These are phyloP conservation scores for Lepidothrix coronata DNA, from an alignment of 2,113 vertebrate species.

Conservation along the genomic window DNA sequence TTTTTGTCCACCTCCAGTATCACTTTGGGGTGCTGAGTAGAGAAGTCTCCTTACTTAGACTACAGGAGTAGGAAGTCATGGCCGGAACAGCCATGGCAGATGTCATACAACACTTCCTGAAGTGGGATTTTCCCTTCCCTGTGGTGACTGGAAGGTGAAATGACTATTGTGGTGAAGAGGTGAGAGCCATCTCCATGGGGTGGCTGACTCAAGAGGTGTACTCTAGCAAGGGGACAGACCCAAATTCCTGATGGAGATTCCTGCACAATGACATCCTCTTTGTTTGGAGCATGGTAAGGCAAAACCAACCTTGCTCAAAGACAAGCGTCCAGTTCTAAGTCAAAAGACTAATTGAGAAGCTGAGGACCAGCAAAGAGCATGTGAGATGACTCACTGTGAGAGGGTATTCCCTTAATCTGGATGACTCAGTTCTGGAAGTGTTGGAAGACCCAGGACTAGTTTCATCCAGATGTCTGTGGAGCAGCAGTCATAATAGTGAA, in stretches of 20 bases:
- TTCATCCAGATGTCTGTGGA: neutral
- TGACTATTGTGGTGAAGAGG: accelerated
- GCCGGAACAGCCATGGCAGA: accelerated
- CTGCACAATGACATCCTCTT: neutral
- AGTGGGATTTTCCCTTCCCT: neutral
- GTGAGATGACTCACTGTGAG: neutral
- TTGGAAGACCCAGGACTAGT: neutral
- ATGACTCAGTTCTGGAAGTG: neutral
- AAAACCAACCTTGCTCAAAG: neutral
- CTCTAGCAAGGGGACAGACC: neutral
- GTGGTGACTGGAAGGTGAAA: neutral
- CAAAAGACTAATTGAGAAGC: neutral
- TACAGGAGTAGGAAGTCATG: neutral
- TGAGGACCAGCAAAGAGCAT: neutral
- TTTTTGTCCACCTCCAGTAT: neutral
- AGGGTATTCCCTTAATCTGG: neutral
- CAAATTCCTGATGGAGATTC: neutral
- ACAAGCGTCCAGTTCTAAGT: neutral
- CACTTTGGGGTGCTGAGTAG: neutral
- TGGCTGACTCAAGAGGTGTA: neutral
- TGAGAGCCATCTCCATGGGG: neutral
- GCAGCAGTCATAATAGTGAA: neutral
- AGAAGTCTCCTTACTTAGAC: neutral
- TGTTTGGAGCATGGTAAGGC: neutral
- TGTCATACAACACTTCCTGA: neutral